Evolutionary conservation across 2,113 vertebrate species (phyloP), one percentile per base, ranked within the genome.

Genomic region (Paracanthobrama guichenoti): DNA sequence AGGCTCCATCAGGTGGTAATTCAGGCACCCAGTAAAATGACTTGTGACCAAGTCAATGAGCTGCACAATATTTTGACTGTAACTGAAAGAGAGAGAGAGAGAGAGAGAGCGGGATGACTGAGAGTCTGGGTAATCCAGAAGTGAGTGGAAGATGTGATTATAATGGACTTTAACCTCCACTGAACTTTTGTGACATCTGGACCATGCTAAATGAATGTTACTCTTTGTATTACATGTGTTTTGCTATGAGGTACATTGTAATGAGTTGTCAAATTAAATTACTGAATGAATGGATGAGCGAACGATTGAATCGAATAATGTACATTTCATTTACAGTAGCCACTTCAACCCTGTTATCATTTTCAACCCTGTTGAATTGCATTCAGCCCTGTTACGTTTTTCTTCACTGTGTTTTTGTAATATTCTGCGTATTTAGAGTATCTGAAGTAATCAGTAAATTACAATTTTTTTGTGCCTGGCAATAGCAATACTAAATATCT

Each of bases 371-470:
- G 76, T 44, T 42, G 57, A 79, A 79, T 60, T 60, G 12, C 35
- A 79, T 62, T 79, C 76, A 79, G 24, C 76, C 76, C 76, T 79
- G 76, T 79, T 79, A 79, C 76, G 13, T 42, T 39, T 60, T 60
- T 13, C 53, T 18, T 62, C 39, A 11, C 14, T 46, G 55, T 78
- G 35, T 26, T 62, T 59, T 39, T 77, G 26, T 55, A 59, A 39
- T 62, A 62, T 79, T 46, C n/a, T 6, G 6, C 59, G 13, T 18
- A 78, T 26, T 62, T 79, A 24, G 14, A 5, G 28, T 22, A 69
- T 22, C 26, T 22, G 39, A 79, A 18, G 18, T 35, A 12, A 35
- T 24, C 6, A 46, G 77, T 46, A 64, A 77, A 62, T 79, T 18
- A 18, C 0, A 1, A 1, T 78, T 9, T 42, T n/a, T 24, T 26